Base-by-base conservation (phyloP, 2,888 invertebrate genomes). In the Falcaria lacertinaria region DNA sequence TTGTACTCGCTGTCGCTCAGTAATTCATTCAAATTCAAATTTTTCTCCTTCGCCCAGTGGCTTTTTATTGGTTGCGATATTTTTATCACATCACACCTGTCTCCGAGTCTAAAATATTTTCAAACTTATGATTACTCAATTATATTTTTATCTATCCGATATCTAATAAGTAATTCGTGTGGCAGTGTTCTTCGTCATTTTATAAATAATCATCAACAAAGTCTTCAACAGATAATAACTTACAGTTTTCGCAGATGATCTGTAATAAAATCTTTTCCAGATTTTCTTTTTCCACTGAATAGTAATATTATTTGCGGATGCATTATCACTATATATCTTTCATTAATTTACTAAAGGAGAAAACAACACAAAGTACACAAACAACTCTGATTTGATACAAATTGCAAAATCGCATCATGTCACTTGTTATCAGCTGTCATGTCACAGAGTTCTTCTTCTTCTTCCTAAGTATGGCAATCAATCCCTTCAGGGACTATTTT, bases 281-380 rank as follows among this genome's bases (percentile, higher is more conserved):
- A 95, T 89, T 99, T 99, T 70, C 99, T 91, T 89, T 99, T 99
- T 0, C 99, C 99, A 84, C 97, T 98, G 52, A 99, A 93, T 47
- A 98, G 85, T 42, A 98, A 74, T 57, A 98, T 90, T 35, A 85
- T 71, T 53, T 76, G 61, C 1, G 91, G 91, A 38, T 73, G 48
- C 85, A 85, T 85, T 42, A 44, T 36, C 39, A 28, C 32, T 32
- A 32, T 7, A 1, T 32, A 32, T n/a, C 11, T 32, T n/a, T 32
- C 8, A 3, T 3, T 32, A n/a, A 32, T 8, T 32, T 32, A 13
- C n/a, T n/a, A 33, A 33, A 13, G 11, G 33, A n/a, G n/a, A n/a
- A n/a, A n/a, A n/a, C n/a, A n/a, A n/a, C n/a, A n/a, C n/a, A n/a
- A n/a, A n/a, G n/a, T n/a, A n/a, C n/a, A n/a, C n/a, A n/a, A n/a